Conservation (phyloP, 2,113 vertebrate genomes). For the Todiramphus saurophagus region DNA sequence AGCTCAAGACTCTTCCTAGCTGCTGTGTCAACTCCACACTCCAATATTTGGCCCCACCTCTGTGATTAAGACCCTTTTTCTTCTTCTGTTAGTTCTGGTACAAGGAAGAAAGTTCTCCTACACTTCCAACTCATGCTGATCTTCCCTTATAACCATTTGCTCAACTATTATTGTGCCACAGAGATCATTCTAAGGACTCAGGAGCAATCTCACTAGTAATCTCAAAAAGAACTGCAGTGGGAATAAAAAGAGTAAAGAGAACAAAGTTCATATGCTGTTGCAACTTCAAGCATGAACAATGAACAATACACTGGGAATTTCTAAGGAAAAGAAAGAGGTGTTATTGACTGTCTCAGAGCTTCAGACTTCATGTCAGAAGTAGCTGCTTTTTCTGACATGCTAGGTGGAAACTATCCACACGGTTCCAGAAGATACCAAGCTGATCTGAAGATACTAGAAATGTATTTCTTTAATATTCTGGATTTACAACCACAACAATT, state of each 20-base stretch:
- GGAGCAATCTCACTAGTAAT: neutral
- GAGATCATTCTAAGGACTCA: neutral
- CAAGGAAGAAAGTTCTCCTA: neutral
- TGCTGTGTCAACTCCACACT: neutral
- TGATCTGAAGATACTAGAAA: neutral
- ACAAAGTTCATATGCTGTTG: neutral
- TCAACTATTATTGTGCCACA: neutral
- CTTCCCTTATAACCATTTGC: neutral
- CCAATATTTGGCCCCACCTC: neutral
- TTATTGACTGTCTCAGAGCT: neutral
- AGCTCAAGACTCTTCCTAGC: neutral
- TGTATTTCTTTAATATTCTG: neutral
- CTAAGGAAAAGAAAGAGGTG: neutral
- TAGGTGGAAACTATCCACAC: neutral
- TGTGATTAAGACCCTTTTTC: neutral
- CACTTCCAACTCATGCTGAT: rapidly evolving
- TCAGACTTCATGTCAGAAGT: neutral
- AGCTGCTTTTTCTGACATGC: neutral
- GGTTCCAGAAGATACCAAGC: neutral
- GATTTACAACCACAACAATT: neutral
- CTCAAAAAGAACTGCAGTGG: neutral
- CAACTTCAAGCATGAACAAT: neutral
- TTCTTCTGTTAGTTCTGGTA: neutral
- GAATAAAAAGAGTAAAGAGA: neutral
- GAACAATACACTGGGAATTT: neutral